Base-by-base conservation (phyloP, 2,113 vertebrate species). In the Halichoeres trimaculatus region DNA sequence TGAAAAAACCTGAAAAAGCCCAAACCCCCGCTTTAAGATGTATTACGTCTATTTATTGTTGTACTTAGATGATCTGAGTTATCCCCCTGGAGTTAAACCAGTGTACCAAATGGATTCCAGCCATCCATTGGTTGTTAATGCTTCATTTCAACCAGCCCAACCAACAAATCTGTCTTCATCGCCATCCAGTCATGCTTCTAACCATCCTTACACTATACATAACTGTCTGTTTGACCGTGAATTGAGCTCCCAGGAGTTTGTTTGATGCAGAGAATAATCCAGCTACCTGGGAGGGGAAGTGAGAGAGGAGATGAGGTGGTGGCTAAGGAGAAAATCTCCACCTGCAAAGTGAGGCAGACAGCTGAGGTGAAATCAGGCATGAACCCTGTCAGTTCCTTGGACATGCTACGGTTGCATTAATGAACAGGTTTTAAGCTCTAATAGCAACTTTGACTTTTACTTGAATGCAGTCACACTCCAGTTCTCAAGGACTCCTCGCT, bases 401-500 rank as follows among this genome's bases (percentile, higher is more conserved):
- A 68, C 56, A 30, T 24, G 51, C 30, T 59, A 48, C 52, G 56
- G 73, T 51, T 70, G 6, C 6, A 5, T 23, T 60, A 61, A 58
- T 59, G 10, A 60, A 68, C 10, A 1, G 20, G 36, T 67, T 67
- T 51, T 11, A 52, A 47, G 26, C 40, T 80, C 38, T 30, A 52
- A 69, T 58, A 24, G 52, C 43, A 69, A 55, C 77, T 52, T 63
- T 52, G 30, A 51, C 41, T 57, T 57, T 22, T 40, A 34, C 17
- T 26, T 17, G 59, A 71, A 61, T 1, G 9, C 30, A 35, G 47
- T 48, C 55, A 62, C 56, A 56, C 41, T 61, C n/a, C 61, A 76
- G 6, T 71, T 66, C 45, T 45, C 34, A 61, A 56, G 50, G 50
- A 60, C 38, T 12, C 22, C 24, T 30, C 16, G 14, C 45, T 47